A percentile compares a stretch with the other conserved stretches of the same genome.
Evolutionary conservation across 2,113 vertebrate genomes (phyloP).

Genomic region (Megaceryle torquata): DNA sequence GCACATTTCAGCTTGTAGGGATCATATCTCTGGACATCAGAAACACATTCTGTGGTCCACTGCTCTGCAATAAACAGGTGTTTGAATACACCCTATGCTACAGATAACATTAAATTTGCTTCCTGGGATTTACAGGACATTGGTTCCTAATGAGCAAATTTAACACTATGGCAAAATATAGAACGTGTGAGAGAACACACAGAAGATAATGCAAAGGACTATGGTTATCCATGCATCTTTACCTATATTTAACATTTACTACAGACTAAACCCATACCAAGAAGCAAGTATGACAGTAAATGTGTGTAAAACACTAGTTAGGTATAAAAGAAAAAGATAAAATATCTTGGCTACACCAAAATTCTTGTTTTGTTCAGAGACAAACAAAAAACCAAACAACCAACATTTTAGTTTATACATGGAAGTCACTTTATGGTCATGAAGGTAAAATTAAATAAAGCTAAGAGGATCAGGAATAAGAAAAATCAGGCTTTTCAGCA

Average conservation of each 20-base stretch:
- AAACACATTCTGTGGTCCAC: constrained; percentile 51
- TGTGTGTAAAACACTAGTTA: background rate
- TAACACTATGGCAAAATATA: constrained; percentile 52
- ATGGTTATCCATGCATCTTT: background rate
- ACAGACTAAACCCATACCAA: background rate
- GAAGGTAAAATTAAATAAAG: background rate
- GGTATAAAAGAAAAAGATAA: background rate
- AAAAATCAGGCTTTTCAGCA: background rate
- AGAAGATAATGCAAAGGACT: background rate
- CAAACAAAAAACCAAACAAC: background rate
- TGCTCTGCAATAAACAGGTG: constrained; percentile 60
- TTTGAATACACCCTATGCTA: constrained; percentile 46
- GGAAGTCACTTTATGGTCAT: background rate
- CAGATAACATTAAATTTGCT: constrained; percentile 25
- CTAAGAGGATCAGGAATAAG: background rate
- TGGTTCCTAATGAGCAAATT: constrained; percentile 64
- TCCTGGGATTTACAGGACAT: constrained; percentile 56
- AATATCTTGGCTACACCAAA: background rate
- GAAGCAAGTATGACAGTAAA: background rate
- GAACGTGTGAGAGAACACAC: constrained; percentile 1
- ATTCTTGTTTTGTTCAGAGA: background rate
- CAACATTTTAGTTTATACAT: background rate
- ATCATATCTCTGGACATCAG: constrained; percentile 36
- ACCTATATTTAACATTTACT: background rate
- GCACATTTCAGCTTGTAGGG: background rate